phyloP scores from a whole-genome alignment of 1,140 invertebrate species.

The Hylaeus anthracinus region DNA sequence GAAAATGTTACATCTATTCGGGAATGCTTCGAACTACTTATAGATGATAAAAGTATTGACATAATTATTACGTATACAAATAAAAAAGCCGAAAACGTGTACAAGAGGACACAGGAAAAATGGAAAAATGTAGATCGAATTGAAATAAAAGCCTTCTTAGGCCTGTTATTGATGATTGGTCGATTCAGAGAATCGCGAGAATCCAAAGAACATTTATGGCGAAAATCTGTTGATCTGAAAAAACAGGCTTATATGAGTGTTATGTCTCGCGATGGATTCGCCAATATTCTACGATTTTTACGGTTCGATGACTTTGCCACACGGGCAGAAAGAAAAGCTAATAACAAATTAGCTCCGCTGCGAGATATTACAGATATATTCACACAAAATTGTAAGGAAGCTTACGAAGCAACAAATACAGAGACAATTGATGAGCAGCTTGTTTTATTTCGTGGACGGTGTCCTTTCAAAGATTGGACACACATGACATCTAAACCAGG shows the following conservation, averaged over 20 bases:
- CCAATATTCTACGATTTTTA: background rate
- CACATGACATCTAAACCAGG: background rate
- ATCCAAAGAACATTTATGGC: background rate
- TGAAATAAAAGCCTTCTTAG: slow-evolving; percentile 4
- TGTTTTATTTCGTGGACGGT: background rate
- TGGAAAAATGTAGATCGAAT: background rate
- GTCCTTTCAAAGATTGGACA: background rate
- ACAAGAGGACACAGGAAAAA: background rate
- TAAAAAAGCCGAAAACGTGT: background rate
- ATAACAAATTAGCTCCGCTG: background rate
- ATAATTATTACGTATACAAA: background rate
- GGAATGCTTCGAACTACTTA: background rate
- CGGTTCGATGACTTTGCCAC: background rate
- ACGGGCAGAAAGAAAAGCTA: background rate
- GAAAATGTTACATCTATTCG: background rate
- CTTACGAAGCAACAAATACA: background rate
- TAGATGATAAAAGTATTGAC: background rate
- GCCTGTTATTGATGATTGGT: background rate
- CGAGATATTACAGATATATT: background rate
- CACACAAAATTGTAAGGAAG: background rate
- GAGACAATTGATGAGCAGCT: background rate
- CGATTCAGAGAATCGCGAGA: slow-evolving; percentile 2
- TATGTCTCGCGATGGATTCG: background rate
- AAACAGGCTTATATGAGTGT: background rate
- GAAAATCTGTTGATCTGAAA: background rate